phyloP scores from a whole-genome alignment of 2,888 invertebrate genomes.

The Plemyria rubiginata region DNA sequence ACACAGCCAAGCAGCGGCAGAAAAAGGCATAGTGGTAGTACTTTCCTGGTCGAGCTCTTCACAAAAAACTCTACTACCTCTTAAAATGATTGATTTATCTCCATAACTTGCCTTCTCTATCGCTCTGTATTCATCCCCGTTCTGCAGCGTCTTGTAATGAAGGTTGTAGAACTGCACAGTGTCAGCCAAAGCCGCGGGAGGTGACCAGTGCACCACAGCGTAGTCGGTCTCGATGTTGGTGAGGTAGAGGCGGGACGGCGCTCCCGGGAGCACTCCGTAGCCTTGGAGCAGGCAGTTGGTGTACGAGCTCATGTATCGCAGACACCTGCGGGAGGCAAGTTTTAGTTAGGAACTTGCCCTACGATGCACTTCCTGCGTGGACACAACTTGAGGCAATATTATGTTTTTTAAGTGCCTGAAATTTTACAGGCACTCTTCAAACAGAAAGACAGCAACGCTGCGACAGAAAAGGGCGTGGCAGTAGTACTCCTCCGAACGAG shows the following conservation, averaged over 20 bases:
- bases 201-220: slow-evolving; percentile 91
- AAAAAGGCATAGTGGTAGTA: too few relatives aligned
- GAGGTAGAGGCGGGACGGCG: slow-evolving; percentile 88
- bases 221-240: slow-evolving; percentile 91
- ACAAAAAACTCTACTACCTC: too few relatives aligned
- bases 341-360: too few relatives aligned
- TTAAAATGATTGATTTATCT: not conserved
- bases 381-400: too few relatives aligned
- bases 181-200: slow-evolving; percentile 88
- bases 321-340: slow-evolving; percentile 76
- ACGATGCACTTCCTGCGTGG: too few relatives aligned
- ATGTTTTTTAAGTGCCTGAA: too few relatives aligned
- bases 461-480: too few relatives aligned
- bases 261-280: slow-evolving; percentile 92
- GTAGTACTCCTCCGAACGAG: too few relatives aligned
- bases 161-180: slow-evolving; percentile 88
- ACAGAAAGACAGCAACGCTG: too few relatives aligned
- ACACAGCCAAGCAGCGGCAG: too few relatives aligned
- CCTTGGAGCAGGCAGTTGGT: slow-evolving; percentile 93
- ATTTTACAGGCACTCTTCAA: too few relatives aligned
- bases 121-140: slow-evolving; percentile 83
- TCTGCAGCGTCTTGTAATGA: slow-evolving; percentile 83
- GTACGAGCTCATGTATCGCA: slow-evolving; percentile 92
- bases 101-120: slow-evolving; percentile 70
- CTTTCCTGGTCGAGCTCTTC: too few relatives aligned